Conservation (phyloP, 2,113 vertebrate genomes). For the Oreotrochilus melanogaster region DNA sequence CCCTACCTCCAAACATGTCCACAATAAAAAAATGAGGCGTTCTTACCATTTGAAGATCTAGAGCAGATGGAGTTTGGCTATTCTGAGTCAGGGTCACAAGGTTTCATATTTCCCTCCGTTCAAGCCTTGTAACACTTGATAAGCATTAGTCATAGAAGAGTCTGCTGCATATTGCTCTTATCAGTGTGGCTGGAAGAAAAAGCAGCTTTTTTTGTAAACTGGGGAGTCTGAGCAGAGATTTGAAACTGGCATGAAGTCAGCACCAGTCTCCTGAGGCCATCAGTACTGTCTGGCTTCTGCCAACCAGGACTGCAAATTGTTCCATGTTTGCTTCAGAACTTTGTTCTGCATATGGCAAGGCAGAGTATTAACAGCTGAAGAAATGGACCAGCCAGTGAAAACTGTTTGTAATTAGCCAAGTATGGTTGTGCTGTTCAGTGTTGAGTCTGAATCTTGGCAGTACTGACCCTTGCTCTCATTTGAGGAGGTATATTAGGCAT, state of each 20-base stretch:
- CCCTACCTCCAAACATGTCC: background rate
- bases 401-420: background rate
- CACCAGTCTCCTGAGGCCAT: background rate
- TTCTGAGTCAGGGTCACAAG: constrained; percentile 55
- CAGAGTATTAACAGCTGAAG: background rate
- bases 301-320: background rate
- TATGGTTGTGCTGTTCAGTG: background rate
- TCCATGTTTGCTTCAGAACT: constrained; percentile 28
- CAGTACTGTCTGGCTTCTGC: background rate
- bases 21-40: background rate
- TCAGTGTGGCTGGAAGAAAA: constrained; percentile 14
- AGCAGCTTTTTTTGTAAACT: constrained; percentile 24
- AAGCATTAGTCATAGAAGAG: constrained; percentile 8
- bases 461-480: background rate
- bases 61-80: constrained; percentile 22
- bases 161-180: background rate
- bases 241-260: background rate
- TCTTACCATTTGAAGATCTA: constrained; percentile 5
- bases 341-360: background rate
- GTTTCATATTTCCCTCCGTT: constrained; percentile 49
- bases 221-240: background rate
- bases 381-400: background rate
- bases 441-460: background rate
- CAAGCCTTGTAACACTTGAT: background rate
- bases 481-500: background rate